Base-by-base conservation (phyloP, 2,797 vertebrate species). In the Gymnoscopelus microlampas region DNA sequence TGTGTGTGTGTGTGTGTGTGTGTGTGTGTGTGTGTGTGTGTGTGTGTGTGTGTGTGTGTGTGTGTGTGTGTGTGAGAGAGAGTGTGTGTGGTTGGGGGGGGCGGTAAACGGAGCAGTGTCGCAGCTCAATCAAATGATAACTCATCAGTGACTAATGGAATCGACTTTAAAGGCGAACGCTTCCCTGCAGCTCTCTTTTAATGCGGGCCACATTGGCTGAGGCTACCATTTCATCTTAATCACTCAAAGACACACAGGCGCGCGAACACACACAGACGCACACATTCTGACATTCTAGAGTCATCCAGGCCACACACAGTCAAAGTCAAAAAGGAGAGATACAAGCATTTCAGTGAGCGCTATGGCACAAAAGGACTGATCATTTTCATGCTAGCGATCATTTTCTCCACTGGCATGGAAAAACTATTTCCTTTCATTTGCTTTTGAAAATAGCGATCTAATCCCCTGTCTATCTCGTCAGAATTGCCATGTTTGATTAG, bases 121-220 rank as follows among this genome's bases (percentile, higher is more conserved):
- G 49, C 57, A 71, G 68, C 68, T 83, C 70, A 87, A 89, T 91
- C 81, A 90, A 89, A 89, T 73, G 83, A 86, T 89, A 88, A 79
- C 62, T 82, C 80, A 80, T 82, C 80, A 76, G 57, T 53, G 73
- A 80, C 79, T 79, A 68, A 87, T 78, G 49, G 76, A 77, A 67
- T 57, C 56, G 19, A 57, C 73, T 82, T 85, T 83, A 72, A 86
- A 84, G 79, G 47, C 72, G 70, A 35, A 66, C 13, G 66, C 48
- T 66, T 85, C 70, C 66, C 74, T 57, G 72, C 39, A 12, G 73
- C 77, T 47, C 53, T 66, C 60, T 85, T 44, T 82, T 87, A 44
- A 84, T 79, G 79, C 78, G 61, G 39, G 44, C 56, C 47, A 54
- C n/a, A 5, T 73, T 57, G 53, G 76, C 70, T 61, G 78, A 80